Evolutionary conservation across 2,888 invertebrate species (phyloP), one percentile per base, ranked within the genome.

Genomic region (Euplagia quadripunctaria): DNA sequence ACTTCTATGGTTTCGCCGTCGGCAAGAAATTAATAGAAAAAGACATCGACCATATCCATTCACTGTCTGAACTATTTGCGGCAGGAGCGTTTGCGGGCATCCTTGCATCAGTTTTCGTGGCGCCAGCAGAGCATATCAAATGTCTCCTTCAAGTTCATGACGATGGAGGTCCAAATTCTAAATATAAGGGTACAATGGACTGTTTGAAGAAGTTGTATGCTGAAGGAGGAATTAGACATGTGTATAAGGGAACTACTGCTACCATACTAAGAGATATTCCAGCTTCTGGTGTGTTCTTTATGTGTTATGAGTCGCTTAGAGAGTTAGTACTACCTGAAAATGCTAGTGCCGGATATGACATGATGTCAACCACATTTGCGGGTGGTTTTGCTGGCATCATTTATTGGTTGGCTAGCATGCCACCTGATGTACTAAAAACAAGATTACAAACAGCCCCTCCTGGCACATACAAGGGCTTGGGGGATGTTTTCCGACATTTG

Each of bases 391-490:
- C 70, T n/a, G 70, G 70, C 2, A 42, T 49, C 4, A 17, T 16
- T 16, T 70, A 17, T 11, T 70, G 70, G 70, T 41, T 70, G 63
- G 41, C 64, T n/a, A 63, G 70, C 0, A 70, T 70, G 70, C 70
- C 70, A 51, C 63, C 49, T 63, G 70, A 70, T 70, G 63, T 70
- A 7, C 4, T 70, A 8, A 70, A 70, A n/a, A 70, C 70, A 64
- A 70, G 63, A 14, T 49, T 51, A 17, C 70, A 70, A 31, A 49
- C 70, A 41, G 70, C 68, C 11, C 61, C 68, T 11, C 8, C 49
- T n/a, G 63, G 61, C 51, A 20, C 1, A 41, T 63, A 49, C 6
- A 61, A 46, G 2, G 8, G 51, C 11, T 41, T 70, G 41, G 49
- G 63, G 17, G 70, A 70, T 11, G 63, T 70, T 63, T 70, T 17